Base-by-base conservation (phyloP, 2,888 invertebrate species). In the Tridacna gigas region DNA sequence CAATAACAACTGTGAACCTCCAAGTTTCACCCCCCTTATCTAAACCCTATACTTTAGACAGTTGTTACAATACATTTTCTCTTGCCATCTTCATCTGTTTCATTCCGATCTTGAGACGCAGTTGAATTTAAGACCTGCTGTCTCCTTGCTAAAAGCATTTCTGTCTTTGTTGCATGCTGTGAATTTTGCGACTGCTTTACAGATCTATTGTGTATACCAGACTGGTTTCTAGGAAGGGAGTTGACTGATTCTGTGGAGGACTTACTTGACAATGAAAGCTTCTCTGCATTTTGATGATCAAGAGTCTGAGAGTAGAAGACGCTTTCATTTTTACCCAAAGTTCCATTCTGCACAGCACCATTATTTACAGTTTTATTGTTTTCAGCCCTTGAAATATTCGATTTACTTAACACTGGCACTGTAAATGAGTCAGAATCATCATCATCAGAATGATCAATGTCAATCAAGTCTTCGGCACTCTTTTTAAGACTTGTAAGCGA, bases 101-200 rank as follows among this genome's bases (percentile, higher is more conserved):
- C 83, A 20, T 28, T 61, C 20, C 45, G 26, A 61, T 77, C 79
- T n/a, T 74, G 65, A 22, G 77, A 80, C 5, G 56, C 45, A 11
- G 60, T 37, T n/a, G 63, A 75, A 69, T 66, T 86, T 56, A 86
- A 85, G 7, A 89, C 87, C 73, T 89, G 86, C 47, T 90, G 88
- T 56, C 94, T 74, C 37, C 94, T 84, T 11, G 94, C 94, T 63
- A 94, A 77, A 83, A 94, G 79, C 94, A 93, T 93, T 90, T 91
- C 95, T 81, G 89, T 94, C 79, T 94, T 94, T 26, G 94, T 94
- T 74, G 86, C 71, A 66, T 89, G 92, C 75, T 88, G 82, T 15
- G 84, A 51, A 60, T 82, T 51, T 13, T 82, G 82, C 4, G 79
- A 79, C 26, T 80, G 74, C 71, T 77, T 82, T 25, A 66, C 60